Evolutionary conservation across 2,888 invertebrate genomes (phyloP), one percentile per base, ranked within the genome.

Genomic region (Automeris io): DNA sequence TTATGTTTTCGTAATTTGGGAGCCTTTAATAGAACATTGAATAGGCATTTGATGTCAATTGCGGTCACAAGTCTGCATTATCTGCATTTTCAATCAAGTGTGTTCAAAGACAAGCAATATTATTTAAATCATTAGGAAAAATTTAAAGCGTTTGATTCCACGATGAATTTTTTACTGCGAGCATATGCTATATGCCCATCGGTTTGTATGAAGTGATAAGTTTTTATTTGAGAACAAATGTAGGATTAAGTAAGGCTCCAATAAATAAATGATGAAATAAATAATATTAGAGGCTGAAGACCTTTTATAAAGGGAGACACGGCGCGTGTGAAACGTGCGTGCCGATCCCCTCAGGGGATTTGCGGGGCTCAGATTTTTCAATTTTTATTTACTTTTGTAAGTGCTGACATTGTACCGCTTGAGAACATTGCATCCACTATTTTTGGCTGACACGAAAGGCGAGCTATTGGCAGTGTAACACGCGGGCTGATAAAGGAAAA

Each of bases 321-420:
- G 57, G 57, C 57, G 61, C 65, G 73, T 69, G 67, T 53, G 57
- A 60, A 63, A 82, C 83, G 83, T 85, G 85, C 70, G 68, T 61
- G 52, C 47, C 43, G 48, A 51, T 46, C 37, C 60, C 65, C 75
- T 60, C 61, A 7, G 56, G 79, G 82, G 85, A 83, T 83, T 83
- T 81, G 68, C 49, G 66, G 45, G 56, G 63, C 57, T 59, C 62
- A 63, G 73, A 76, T 78, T 82, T 83, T 82, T 75, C 75, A 77
- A 81, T 81, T 81, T 82, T 79, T 83, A 81, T 85, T 83, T 82
- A 78, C 76, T 57, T 61, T 59, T 70, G 75, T 80, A 81, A 83
- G 80, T 80, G 78, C 68, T 66, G 61, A 64, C 26, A 26, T 8
- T 37, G 48, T 46, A 51, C 55, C 47, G 50, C 43, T 49, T 48